Base-by-base conservation (phyloP, 1,140 invertebrate species). In the honey bee (Apis mellifera) region DNA sequence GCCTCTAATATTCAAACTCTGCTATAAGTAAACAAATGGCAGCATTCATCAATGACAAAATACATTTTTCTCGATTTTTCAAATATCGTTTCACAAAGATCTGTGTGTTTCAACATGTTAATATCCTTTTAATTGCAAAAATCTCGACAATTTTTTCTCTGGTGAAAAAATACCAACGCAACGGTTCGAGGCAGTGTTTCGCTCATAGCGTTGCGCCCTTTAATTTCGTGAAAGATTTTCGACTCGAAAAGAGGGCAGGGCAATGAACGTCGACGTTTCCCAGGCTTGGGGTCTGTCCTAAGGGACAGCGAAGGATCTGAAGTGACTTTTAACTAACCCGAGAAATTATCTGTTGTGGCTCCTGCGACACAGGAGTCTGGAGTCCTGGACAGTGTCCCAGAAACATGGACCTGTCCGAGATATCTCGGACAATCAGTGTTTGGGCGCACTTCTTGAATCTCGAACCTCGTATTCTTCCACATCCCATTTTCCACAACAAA, bases 301-400 rank as follows among this genome's bases (percentile, higher is more conserved):
- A n/a, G n/a, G 62, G 54, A 57, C 79, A n/a, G n/a, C 69, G 65
- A 68, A 77, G 83, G 73, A 65, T 71, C 84, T 87, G 79, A 89
- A 92, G 89, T 90, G 90, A 89, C 89, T 92, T 92, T 87, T 88
- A 89, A 92, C 89, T 90, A 92, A 90, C 89, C 83, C 59, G 72
- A 85, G 87, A 87, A 92, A 92, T 90, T 89, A 92, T 90, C 84
- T 87, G 77, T 68, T 65, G 76, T 80, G 84, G 86, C 87, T 88
- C 60, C 50, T 50, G 75, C 59, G 74, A 78, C 78, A 85, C 75
- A 68, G 64, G 65, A 75, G 72, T 64, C 55, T 69, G 84, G 86
- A 78, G 87, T 88, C 83, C 93, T 94, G 93, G 90, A 92, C 90
- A 93, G 84, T 92, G 85, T 94, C 89, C 81, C 69, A 62, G 83